A percentile compares a stretch with the other conserved stretches of the same genome.
Conservation (phyloP, 2,113 vertebrate species). For the Gymnocephalus cernua region DNA sequence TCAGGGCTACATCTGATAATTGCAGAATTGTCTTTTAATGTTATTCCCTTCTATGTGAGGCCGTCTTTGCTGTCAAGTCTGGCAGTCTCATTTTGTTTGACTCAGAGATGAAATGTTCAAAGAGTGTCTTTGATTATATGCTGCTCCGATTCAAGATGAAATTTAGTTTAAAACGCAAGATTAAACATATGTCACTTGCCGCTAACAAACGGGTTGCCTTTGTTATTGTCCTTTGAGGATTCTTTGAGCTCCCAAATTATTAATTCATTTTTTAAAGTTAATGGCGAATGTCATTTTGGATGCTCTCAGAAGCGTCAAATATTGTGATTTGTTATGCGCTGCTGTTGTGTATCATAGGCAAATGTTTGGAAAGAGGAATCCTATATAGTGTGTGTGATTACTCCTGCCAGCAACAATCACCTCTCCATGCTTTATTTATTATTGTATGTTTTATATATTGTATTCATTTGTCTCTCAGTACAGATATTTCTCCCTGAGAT, state of each 20-base stretch:
- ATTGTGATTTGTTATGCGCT: slow-evolving; percentile 63
- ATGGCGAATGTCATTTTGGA: slow-evolving; percentile 75
- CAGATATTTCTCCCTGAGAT: slow-evolving; percentile 42
- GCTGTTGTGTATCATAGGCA: slow-evolving; percentile 73
- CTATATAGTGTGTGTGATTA: slow-evolving; percentile 38
- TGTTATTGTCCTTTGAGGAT: slow-evolving; percentile 80
- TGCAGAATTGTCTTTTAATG: slow-evolving; percentile 81
- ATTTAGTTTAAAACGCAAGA: slow-evolving; percentile 78
- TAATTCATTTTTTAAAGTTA: slow-evolving; percentile 75
- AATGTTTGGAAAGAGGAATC: slow-evolving; percentile 64
- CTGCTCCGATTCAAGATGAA: slow-evolving; percentile 75
- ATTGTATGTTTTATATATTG: too few relatives aligned
- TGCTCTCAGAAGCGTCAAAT: slow-evolving; percentile 71
- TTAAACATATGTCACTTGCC: slow-evolving; percentile 80
- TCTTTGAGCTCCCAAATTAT: slow-evolving; percentile 72
- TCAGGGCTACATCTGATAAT: slow-evolving; percentile 76
- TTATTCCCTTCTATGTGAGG: slow-evolving; percentile 77
- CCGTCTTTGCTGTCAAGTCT: slow-evolving; percentile 75
- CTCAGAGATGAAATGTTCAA: slow-evolving; percentile 77
- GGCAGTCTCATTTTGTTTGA: slow-evolving; percentile 78
- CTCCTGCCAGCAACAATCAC: slow-evolving; percentile 45
- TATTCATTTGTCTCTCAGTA: slow-evolving; percentile 46
- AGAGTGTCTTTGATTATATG: slow-evolving; percentile 78
- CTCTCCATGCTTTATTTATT: slow-evolving; percentile 7
- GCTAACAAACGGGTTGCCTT: slow-evolving; percentile 73